Conservation (phyloP, 2,113 vertebrate species). For the Hyaena hyaena region DNA sequence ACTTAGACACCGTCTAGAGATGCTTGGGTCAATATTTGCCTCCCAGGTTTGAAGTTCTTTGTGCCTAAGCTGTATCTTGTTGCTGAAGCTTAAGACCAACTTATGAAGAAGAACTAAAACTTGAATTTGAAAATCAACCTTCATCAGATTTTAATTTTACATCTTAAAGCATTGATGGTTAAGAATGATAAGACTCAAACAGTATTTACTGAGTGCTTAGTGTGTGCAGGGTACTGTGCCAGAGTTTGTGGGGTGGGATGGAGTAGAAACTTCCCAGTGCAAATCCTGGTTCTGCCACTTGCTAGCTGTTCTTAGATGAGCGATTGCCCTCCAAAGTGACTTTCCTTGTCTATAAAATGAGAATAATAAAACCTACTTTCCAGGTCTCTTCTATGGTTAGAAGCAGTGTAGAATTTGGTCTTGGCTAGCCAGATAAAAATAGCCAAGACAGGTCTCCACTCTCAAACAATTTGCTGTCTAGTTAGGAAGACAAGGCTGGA, state of each 20-base stretch:
- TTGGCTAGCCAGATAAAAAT: constrained; percentile 51
- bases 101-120: constrained; percentile 42
- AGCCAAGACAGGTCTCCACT: constrained; percentile 12
- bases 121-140: constrained; percentile 58
- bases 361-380: neutral
- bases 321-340: neutral
- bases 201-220: neutral
- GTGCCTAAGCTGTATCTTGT: neutral
- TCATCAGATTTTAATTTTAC: constrained; percentile 44
- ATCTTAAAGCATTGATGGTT: constrained; percentile 16
- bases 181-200: neutral
- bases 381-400: neutral
- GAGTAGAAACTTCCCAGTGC: rapidly evolving
- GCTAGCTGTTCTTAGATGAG: neutral
- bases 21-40: constrained; percentile 64
- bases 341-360: neutral
- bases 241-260: neutral
- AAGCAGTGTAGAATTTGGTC: neutral
- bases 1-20: neutral
- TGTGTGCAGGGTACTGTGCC: rapidly evolving
- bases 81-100: neutral
- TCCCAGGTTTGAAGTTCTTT: constrained; percentile 13
- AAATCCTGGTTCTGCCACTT: neutral
- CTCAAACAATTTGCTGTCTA: constrained; percentile 38
- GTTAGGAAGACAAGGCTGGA: constrained; percentile 62